Base-by-base conservation (phyloP, 1,140 invertebrate species). In the Yoshiicerus persimilis region DNA sequence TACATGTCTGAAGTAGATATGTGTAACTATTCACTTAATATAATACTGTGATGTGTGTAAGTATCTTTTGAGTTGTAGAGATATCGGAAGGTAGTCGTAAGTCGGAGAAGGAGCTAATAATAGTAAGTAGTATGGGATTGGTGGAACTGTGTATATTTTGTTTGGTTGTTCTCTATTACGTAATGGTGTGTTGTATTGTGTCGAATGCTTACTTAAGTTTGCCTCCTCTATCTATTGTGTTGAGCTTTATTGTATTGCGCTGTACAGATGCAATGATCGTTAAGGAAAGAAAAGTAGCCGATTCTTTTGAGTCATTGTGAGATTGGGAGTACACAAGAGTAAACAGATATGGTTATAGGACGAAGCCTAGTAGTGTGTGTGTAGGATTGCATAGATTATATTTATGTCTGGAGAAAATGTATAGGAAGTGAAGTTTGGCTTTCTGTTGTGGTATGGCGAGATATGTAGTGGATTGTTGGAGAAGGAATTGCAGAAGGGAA, bases 221-320 rank as follows among this genome's bases (percentile, higher is more conserved):
- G 32, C 32, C 9, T 64, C 13, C 23, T 70, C 25, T 70, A 70
- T 80, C 32, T 32, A 80, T 80, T 80, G 34, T 80, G 75, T 23
- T 70, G 66, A 70, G 66, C 30, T 80, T 30, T 80, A 36, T 36
- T 80, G 30, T 80, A 38, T 80, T 80, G 20, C 32, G 75, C 16
- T 80, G 30, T 80, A 36, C 32, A 36, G 75, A 80, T 80, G 32
- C 75, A 38, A 20, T 36, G 16, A 80, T 80, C 75, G 75, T 80
- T 80, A 80, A 34, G 75, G 30, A 80, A 70, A 70, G 64, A 70
- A 80, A 80, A 80, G 75, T 34, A 80, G 32, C 75, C 34, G 32
- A 80, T 32, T 80, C 75, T 80, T 80, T 80, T 80, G 32, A 80
- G 75, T 80, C 75, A 80, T 80, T 80, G 75, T 80, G 34, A 80